Evolutionary conservation across 2,888 invertebrate species (phyloP).

Genomic region (Dicroscelio sp.): DNA sequence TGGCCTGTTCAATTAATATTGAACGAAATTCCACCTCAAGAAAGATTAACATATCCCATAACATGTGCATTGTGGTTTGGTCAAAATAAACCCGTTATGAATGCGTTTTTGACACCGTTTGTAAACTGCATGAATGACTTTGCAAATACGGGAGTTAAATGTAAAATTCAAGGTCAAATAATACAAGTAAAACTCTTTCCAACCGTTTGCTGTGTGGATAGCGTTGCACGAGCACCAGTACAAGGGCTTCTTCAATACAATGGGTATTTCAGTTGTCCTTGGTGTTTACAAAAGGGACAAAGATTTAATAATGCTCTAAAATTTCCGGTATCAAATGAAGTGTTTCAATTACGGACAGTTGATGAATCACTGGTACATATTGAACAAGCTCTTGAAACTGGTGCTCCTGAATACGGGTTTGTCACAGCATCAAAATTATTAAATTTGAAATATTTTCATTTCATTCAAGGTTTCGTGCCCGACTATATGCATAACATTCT

Average conservation of each 20-base stretch:
- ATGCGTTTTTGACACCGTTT: neutral
- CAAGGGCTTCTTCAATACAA: slow-evolving; percentile 45
- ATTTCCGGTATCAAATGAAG: neutral
- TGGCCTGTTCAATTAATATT: neutral
- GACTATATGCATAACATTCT: slow-evolving; percentile 11
- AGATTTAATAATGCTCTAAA: slow-evolving; percentile 31
- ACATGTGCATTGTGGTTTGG: neutral
- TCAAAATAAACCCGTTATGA: neutral
- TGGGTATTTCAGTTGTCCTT: slow-evolving; percentile 44
- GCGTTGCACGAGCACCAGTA: slow-evolving; percentile 50
- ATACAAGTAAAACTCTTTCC: neutral
- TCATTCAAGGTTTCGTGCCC: neutral
- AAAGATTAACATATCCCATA: neutral
- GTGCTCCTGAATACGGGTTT: neutral
- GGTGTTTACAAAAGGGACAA: slow-evolving; percentile 47
- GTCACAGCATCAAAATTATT: neutral
- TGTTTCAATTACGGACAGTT: neutral
- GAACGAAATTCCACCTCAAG: neutral
- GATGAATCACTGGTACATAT: neutral
- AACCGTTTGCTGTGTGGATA: slow-evolving; percentile 35
- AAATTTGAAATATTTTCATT: slow-evolving; percentile 46
- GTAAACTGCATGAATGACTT: neutral
- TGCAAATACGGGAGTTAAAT: neutral
- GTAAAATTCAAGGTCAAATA: neutral
- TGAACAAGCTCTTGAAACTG: neutral